A percentile compares a stretch with the other conserved stretches of the same genome.
These are phyloP conservation scores for Malthinus flaveolus DNA, from an alignment of 2,888 invertebrate species.

Conservation along the genomic window DNA sequence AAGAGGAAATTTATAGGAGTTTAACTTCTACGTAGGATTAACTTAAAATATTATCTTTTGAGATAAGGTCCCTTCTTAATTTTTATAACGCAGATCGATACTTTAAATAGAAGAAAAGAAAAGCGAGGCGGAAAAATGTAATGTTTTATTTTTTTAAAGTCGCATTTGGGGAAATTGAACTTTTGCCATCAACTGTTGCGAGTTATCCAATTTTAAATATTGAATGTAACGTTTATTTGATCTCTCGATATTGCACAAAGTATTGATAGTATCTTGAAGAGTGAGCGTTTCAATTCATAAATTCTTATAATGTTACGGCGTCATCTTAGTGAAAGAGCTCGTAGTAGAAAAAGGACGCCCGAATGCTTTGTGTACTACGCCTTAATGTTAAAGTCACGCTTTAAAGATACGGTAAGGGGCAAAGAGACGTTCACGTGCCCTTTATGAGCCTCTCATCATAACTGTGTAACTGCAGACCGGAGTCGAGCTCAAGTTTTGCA, in stretches of 20 bases:
- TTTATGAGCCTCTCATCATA: constrained; percentile 50
- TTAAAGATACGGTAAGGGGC: constrained; percentile 17
- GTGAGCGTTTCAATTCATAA: constrained; percentile 18
- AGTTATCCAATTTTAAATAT: constrained; percentile 49
- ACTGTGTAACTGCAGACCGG: constrained; percentile 47
- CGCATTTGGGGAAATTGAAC: constrained; percentile 37
- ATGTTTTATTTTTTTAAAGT: constrained; percentile 7
- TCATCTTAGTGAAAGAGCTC: constrained; percentile 20
- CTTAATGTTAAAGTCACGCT: constrained; percentile 10
- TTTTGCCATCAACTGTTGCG: constrained; percentile 47
- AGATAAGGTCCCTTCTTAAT: too few relatives aligned
- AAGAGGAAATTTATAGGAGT: too few relatives aligned
- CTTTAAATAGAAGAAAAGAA: too few relatives aligned
- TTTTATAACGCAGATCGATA: too few relatives aligned
- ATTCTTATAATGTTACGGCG: constrained; percentile 13
- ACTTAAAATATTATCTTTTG: too few relatives aligned
- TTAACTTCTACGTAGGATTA: too few relatives aligned
- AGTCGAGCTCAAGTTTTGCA: constrained; percentile 52
- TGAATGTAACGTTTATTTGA: constrained; percentile 39
- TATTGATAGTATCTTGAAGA: constrained; percentile 36
- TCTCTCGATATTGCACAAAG: constrained; percentile 42
- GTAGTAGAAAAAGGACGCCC: constrained; percentile 27
- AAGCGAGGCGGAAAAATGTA: not conserved
- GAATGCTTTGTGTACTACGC: constrained; percentile 29
- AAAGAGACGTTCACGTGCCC: constrained; percentile 41